These are phyloP conservation scores for Mormyrus lacerda DNA, from an alignment of 2,113 vertebrate genomes.

Conservation along the genomic window DNA sequence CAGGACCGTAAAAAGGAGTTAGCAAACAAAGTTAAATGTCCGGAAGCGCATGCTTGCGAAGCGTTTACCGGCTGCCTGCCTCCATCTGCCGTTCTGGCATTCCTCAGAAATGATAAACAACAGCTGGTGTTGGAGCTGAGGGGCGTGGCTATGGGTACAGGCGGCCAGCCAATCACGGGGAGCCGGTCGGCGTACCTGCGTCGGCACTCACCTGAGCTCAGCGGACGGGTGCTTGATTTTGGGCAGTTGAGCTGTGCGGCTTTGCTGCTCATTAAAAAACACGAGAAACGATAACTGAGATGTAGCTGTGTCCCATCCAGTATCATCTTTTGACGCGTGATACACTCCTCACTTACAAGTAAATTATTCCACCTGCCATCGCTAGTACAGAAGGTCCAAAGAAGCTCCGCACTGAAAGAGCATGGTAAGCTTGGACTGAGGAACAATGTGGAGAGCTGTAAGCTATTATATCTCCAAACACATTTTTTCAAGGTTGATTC, in stretches of 20 bases:
- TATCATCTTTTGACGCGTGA: neutral
- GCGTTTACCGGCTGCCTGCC: neutral
- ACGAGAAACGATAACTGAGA: neutral
- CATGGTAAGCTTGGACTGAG: neutral
- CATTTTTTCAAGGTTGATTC: conserved; percentile 1
- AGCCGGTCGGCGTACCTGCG: neutral
- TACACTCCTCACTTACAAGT: neutral
- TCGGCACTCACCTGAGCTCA: neutral
- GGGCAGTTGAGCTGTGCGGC: neutral
- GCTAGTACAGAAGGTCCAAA: neutral
- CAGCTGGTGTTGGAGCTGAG: neutral
- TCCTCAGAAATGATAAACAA: neutral
- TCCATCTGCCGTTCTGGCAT: neutral
- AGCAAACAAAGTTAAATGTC: neutral
- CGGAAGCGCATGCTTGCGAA: neutral
- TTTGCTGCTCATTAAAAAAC: neutral
- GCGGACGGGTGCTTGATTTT: neutral
- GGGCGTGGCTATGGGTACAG: neutral
- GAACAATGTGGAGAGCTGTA: neutral
- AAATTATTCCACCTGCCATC: neutral
- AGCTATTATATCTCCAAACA: neutral
- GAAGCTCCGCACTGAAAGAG: neutral
- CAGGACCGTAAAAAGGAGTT: neutral
- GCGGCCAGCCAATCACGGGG: neutral
- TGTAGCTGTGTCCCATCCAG: neutral